These are phyloP conservation scores for Vespertilio murinus DNA, from an alignment of 2,797 vertebrate species.

Conservation along the genomic window DNA sequence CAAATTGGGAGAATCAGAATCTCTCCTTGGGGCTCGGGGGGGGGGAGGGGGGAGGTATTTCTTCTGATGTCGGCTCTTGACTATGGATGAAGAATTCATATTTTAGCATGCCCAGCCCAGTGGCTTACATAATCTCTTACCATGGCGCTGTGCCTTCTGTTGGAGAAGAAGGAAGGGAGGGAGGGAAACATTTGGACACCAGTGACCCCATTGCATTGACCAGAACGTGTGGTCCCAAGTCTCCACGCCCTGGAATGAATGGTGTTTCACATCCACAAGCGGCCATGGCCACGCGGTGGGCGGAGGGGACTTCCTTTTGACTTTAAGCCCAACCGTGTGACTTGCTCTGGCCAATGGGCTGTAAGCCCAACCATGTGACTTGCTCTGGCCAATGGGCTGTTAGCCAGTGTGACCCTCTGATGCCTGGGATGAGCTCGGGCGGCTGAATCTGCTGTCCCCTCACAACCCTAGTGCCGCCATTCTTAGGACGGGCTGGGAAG, in stretches of 20 bases:
- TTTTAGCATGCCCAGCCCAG: not conserved
- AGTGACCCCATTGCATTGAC: fast-evolving
- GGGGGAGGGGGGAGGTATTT: too few relatives aligned
- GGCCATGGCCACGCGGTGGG: not conserved
- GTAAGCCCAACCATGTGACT: not conserved
- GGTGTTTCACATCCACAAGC: not conserved
- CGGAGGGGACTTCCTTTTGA: not conserved
- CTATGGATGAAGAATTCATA: not conserved
- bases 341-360: not conserved
- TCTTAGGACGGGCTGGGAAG: fast-evolving
- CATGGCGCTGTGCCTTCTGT: not conserved
- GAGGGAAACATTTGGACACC: not conserved
- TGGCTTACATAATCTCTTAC: not conserved
- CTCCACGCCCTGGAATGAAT: not conserved
- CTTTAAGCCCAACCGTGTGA: not conserved
- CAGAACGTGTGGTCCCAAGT: fast-evolving
- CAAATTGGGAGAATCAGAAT: not conserved
- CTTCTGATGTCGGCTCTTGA: not conserved
- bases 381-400: not conserved
- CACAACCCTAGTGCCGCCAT: fast-evolving
- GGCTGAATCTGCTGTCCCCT: not conserved
- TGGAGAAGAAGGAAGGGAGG: not conserved
- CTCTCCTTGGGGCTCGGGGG: fast-evolving
- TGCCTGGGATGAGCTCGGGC: not conserved
- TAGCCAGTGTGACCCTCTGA: fast-evolving